These are phyloP conservation scores for Salvelinus fontinalis DNA, from an alignment of 2,113 vertebrate genomes.

Conservation along the genomic window DNA sequence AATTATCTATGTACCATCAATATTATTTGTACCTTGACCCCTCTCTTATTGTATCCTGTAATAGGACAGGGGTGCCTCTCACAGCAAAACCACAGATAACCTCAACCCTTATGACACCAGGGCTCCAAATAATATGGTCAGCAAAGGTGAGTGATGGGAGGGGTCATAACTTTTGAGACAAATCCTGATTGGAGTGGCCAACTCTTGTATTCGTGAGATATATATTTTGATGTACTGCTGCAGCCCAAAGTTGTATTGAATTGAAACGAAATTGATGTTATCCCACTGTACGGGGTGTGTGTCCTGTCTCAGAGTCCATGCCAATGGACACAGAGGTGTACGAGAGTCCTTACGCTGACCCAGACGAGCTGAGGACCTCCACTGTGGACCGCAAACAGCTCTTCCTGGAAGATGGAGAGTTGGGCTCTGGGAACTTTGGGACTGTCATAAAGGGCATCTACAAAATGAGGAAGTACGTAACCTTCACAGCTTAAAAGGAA, in stretches of 20 bases:
- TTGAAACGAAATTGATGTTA: background rate
- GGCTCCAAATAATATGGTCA: background rate
- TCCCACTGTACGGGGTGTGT: background rate
- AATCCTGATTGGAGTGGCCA: no score
- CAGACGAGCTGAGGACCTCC: constrained; percentile 88
- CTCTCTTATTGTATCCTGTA: constrained; percentile 9
- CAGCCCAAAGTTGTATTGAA: background rate
- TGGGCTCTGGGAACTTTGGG: constrained; percentile 97
- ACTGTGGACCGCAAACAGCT: constrained; percentile 84
- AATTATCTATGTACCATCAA: background rate
- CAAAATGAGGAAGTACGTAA: constrained; percentile 89
- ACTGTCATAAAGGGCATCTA: constrained; percentile 92
- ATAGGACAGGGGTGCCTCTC: background rate
- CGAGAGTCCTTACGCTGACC: constrained; percentile 94
- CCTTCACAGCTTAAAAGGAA: background rate
- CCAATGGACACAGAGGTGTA: constrained; percentile 96
- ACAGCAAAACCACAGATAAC: constrained; percentile 3
- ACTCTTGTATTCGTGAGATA: no score
- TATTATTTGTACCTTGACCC: background rate
- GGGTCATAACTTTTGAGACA: no score
- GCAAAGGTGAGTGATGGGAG: constrained; percentile 34
- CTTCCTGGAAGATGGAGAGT: constrained; percentile 85
- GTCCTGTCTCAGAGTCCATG: constrained; percentile 72
- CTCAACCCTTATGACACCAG: constrained; percentile 57
- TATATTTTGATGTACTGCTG: background rate